These are phyloP conservation scores for Cheilinus undulatus DNA, from an alignment of 2,113 vertebrate genomes.

Conservation along the genomic window DNA sequence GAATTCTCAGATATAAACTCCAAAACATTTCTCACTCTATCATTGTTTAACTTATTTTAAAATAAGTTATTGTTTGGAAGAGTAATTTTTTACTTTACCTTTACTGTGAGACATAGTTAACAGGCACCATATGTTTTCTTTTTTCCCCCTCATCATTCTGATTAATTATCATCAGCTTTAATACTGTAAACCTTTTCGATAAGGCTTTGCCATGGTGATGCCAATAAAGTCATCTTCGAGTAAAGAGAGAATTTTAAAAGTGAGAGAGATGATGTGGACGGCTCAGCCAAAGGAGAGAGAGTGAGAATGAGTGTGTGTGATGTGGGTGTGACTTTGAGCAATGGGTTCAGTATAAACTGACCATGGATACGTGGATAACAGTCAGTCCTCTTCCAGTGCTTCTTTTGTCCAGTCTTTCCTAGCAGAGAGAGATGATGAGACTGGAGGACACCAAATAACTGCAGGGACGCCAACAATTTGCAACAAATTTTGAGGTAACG, in stretches of 20 bases:
- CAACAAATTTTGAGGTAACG: constrained; percentile 43
- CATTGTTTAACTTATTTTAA: too few species aligned
- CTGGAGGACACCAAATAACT: constrained; percentile 24
- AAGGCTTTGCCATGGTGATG: too few species aligned
- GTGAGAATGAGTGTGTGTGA: constrained; percentile 19
- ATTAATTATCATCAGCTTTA: too few species aligned
- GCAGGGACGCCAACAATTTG: constrained; percentile 28
- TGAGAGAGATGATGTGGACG: neutral
- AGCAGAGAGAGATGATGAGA: constrained; percentile 51
- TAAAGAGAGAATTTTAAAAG: neutral
- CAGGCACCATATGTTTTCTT: too few species aligned
- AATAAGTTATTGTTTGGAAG: too few species aligned
- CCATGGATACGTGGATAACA: constrained; percentile 40
- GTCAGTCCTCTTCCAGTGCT: constrained; percentile 32
- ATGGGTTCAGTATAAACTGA: constrained; percentile 72
- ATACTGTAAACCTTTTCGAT: too few species aligned
- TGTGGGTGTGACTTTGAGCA: constrained; percentile 69
- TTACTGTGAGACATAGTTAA: too few species aligned
- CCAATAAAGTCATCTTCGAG: neutral
- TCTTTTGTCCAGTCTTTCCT: constrained; percentile 31
- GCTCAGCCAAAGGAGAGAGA: constrained; percentile 6
- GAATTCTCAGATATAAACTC: too few species aligned
- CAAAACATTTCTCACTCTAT: too few species aligned
- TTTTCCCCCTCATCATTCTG: too few species aligned
- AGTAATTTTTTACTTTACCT: too few species aligned